Conservation (phyloP, 2,888 invertebrate genomes). For the Deilephila elpenor region DNA sequence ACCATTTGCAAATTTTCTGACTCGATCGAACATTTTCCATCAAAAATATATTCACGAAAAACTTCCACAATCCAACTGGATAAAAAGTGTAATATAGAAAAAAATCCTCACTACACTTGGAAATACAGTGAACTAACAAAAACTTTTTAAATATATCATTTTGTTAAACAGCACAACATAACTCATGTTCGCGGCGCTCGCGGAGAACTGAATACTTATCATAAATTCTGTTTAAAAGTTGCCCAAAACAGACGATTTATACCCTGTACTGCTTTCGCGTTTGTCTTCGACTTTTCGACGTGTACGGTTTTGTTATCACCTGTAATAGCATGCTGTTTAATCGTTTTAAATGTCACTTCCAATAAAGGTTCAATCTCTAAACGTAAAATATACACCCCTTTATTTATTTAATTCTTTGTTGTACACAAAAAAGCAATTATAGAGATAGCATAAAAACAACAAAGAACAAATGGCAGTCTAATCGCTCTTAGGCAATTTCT, state of each 20-base stretch:
- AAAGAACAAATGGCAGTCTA: no score
- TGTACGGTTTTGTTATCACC: background rate
- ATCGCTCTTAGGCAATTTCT: no score
- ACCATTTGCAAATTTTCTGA: no score
- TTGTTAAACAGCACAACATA: conserved; percentile 61
- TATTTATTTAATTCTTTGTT: no score
- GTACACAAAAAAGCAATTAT: no score
- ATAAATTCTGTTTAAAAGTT: conserved; percentile 27
- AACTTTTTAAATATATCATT: conserved; percentile 60
- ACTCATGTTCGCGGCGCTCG: conserved; percentile 57
- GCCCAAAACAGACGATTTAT: conserved; percentile 19
- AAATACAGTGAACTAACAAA: conserved; percentile 26
- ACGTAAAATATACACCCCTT: no score
- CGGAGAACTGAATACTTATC: conserved; percentile 19
- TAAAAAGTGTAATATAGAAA: background rate
- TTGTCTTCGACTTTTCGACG: background rate
- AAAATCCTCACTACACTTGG: background rate
- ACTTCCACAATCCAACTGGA: background rate
- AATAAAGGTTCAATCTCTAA: no score
- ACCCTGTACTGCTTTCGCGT: background rate
- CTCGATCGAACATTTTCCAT: background rate
- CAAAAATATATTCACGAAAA: background rate
- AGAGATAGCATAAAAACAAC: no score
- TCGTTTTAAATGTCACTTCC: no score
- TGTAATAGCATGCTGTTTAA: background rate